These are phyloP conservation scores for Carapus acus DNA, from an alignment of 2,797 vertebrate genomes.

Conservation along the genomic window DNA sequence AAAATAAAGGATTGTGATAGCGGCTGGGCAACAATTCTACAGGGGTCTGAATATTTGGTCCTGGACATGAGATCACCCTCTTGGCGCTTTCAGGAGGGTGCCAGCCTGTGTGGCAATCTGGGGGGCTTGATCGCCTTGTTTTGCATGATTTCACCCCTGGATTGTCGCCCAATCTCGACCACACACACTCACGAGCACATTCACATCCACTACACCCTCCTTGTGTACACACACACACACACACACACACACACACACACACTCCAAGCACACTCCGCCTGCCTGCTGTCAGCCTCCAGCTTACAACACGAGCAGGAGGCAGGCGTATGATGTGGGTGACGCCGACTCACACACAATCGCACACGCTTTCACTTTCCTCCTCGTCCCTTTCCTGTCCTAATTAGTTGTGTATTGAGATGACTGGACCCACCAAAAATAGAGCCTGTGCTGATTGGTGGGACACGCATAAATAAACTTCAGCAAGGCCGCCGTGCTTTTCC, in stretches of 20 bases:
- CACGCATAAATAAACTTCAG: constrained; percentile 67
- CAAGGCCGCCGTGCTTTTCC: constrained; percentile 37
- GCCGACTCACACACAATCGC: constrained; percentile 51
- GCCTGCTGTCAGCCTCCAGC: constrained; percentile 27
- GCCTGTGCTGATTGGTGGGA: constrained; percentile 67
- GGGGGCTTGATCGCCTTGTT: constrained; percentile 44
- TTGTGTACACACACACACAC: too few species aligned
- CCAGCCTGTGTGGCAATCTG: constrained; percentile 53
- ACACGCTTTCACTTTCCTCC: constrained; percentile 79
- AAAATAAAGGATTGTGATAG: too few species aligned
- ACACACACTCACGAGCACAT: constrained; percentile 41
- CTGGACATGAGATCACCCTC: too few species aligned
- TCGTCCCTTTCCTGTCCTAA: constrained; percentile 70
- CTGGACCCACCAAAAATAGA: constrained; percentile 68
- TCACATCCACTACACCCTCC: not conserved
- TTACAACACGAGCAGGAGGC: constrained; percentile 49
- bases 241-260: constrained; percentile 14
- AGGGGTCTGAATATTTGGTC: too few species aligned
- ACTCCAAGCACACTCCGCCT: constrained; percentile 12
- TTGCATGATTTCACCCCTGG: constrained; percentile 51
- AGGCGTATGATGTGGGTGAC: constrained; percentile 27
- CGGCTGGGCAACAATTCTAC: too few species aligned
- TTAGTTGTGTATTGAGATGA: constrained; percentile 69
- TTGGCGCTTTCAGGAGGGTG: constrained; percentile 13
- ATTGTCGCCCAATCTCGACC: constrained; percentile 56